These are phyloP conservation scores for Allygus modestus DNA, from an alignment of 2,888 invertebrate genomes.

Conservation along the genomic window DNA sequence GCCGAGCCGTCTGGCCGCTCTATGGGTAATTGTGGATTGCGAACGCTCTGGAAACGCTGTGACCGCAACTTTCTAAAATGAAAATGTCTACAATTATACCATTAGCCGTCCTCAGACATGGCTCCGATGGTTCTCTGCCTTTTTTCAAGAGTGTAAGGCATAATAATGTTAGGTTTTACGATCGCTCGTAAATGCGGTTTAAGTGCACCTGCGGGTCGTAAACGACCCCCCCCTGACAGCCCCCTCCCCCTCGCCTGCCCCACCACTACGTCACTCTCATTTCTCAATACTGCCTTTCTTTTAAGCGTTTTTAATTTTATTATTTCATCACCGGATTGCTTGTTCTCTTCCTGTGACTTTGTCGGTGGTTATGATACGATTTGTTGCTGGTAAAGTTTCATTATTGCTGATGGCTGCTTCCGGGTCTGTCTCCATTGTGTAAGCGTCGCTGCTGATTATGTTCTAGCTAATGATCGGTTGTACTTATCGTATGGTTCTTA, in stretches of 20 bases:
- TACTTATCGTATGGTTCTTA: too few relatives aligned
- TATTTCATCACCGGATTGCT: constrained; percentile 48
- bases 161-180: constrained; percentile 66
- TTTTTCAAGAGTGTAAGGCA: constrained; percentile 65
- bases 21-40: constrained; percentile 6
- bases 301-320: constrained; percentile 55
- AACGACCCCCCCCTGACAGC: constrained; percentile 28
- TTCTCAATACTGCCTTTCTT: constrained; percentile 50
- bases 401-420: not conserved
- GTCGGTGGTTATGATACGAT: not conserved
- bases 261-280: constrained; percentile 59
- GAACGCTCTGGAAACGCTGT: constrained; percentile 27
- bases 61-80: constrained; percentile 58
- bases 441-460: too few relatives aligned
- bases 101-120: constrained; percentile 58
- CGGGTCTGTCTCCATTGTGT: not conserved
- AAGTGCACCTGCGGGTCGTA: constrained; percentile 65
- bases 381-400: not conserved
- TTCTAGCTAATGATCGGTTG: too few relatives aligned
- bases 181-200: constrained; percentile 65
- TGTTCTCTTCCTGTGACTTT: constrained; percentile 30
- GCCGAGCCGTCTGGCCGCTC: too few relatives aligned
- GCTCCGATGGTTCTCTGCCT: constrained; percentile 61
- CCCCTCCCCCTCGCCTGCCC: constrained; percentile 15
- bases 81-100: constrained; percentile 60